Percentiles rank a stretch among this genome's conserved stretches.
Conservation (phyloP, 2,797 vertebrate genomes). For the Gastrophryne carolinensis region DNA sequence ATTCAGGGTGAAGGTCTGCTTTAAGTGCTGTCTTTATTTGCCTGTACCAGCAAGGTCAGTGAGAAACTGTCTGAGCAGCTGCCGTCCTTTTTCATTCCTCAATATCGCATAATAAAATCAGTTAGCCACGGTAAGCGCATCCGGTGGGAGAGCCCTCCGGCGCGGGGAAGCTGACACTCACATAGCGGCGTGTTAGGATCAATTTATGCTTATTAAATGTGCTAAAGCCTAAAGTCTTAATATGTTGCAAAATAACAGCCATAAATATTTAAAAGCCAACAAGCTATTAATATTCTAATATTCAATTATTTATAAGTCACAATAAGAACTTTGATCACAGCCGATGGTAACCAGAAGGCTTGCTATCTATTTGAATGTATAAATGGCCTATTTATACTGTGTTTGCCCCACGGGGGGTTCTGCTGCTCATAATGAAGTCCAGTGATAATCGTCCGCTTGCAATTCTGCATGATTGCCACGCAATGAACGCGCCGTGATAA, state of each 20-base stretch:
- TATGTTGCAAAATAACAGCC: neutral
- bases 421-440: neutral
- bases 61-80: too few relatives aligned
- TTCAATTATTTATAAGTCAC: constrained; percentile 1
- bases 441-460: neutral
- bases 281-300: neutral
- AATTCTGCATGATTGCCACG: neutral
- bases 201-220: too few relatives aligned
- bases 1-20: too few relatives aligned
- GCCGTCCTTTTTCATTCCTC: too few relatives aligned
- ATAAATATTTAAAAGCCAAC: neutral
- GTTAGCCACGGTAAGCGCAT: too few relatives aligned
- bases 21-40: too few relatives aligned
- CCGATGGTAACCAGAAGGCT: neutral
- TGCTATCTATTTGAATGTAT: constrained; percentile 3
- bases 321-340: neutral
- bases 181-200: too few relatives aligned
- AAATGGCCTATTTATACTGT: neutral
- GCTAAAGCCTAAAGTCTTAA: neutral
- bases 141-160: too few relatives aligned
- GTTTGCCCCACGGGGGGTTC: neutral
- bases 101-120: too few relatives aligned
- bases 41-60: too few relatives aligned
- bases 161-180: too few relatives aligned
- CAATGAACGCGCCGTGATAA: neutral